These are phyloP conservation scores for Brachirus orientalis DNA, from an alignment of 2,113 vertebrate species.

Conservation along the genomic window DNA sequence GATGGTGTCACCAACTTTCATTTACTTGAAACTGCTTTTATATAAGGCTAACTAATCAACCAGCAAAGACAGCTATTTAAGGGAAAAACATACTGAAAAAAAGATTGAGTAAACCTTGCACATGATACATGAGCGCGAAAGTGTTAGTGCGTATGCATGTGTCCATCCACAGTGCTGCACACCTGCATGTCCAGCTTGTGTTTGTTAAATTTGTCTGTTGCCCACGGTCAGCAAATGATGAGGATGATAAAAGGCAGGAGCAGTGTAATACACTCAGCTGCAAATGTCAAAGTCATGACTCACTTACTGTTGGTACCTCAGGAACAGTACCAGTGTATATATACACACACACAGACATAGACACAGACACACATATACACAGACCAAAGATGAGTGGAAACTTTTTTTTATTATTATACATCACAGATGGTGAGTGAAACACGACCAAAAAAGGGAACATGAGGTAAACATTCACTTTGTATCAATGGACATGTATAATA, in stretches of 20 bases:
- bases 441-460: slow-evolving; percentile 64
- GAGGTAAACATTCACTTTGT: slow-evolving; percentile 53
- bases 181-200: slow-evolving; percentile 6
- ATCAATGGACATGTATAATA: slow-evolving; percentile 14
- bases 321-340: slow-evolving; percentile 27
- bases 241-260: slow-evolving; percentile 58
- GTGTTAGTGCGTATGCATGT: background rate
- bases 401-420: slow-evolving; percentile 59
- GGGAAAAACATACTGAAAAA: background rate
- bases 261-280: slow-evolving; percentile 55
- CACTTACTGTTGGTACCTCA: slow-evolving; percentile 54
- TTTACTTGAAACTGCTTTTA: background rate
- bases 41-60: background rate
- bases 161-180: background rate
- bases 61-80: background rate
- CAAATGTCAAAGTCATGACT: slow-evolving; percentile 76
- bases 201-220: slow-evolving; percentile 46
- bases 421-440: slow-evolving; percentile 67
- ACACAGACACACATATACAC: slow-evolving; percentile 11
- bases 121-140: background rate
- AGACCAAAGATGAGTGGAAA: slow-evolving; percentile 61
- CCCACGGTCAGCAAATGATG: slow-evolving; percentile 55
- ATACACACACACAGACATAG: slow-evolving; percentile 9
- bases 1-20: background rate
- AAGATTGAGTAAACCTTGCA: background rate